Evolutionary conservation across 53 echinoderm and acorn worm genomes (phyloP).

Genomic region (Stichopus horrens): DNA sequence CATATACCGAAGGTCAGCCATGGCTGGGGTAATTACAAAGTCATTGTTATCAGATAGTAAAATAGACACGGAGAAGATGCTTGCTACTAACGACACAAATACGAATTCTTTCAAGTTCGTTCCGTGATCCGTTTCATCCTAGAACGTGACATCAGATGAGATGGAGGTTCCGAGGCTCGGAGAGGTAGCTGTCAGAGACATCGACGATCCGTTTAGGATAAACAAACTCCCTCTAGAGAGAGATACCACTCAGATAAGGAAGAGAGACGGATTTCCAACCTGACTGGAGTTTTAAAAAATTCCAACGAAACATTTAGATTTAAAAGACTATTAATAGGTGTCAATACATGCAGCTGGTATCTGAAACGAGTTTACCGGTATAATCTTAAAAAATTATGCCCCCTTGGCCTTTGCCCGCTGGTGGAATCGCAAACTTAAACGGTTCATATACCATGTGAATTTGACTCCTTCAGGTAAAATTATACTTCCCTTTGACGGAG

Average conservation of each 20-base stretch:
- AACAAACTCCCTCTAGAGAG: conserved; percentile 17
- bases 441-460: too few species aligned
- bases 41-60: background rate
- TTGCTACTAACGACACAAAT: background rate
- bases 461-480: too few species aligned
- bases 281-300: background rate
- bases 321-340: conserved; percentile 16
- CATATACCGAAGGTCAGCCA: background rate
- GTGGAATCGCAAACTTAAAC: too few species aligned
- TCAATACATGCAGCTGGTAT: background rate
- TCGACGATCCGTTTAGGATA: conserved; percentile 13
- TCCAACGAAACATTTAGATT: conserved; percentile 15
- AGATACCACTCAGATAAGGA: background rate
- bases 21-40: background rate
- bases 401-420: too few species aligned
- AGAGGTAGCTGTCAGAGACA: conserved; percentile 21
- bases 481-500: too few species aligned
- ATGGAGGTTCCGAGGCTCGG: background rate
- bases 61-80: background rate
- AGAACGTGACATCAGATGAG: conserved; percentile 19
- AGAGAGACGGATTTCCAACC: background rate
- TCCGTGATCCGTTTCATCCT: conserved; percentile 15
- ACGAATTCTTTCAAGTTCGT: conserved; percentile 2
- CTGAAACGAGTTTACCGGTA: too few species aligned
- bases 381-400: too few species aligned